Evolutionary conservation across 2,113 vertebrate genomes (phyloP).

Genomic region (Gymnarchus niloticus): DNA sequence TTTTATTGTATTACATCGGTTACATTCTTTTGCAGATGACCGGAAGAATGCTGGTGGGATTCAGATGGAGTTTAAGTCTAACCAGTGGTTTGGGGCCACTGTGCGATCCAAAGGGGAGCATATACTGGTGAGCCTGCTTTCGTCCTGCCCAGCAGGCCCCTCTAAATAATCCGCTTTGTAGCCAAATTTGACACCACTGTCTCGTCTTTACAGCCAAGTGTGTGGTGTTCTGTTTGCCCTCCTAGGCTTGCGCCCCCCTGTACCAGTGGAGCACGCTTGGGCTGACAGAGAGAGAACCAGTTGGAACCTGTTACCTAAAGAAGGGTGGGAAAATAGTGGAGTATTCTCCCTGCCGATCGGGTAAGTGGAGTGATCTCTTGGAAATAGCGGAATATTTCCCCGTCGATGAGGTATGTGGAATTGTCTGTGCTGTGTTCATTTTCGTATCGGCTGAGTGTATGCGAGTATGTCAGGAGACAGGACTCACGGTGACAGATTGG

Average conservation of each 20-base stretch:
- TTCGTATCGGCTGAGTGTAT: not conserved
- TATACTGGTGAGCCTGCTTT: slow-evolving; percentile 74
- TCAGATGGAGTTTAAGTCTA: slow-evolving; percentile 87
- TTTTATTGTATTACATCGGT: not conserved
- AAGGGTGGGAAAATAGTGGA: slow-evolving; percentile 74
- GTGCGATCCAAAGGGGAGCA: slow-evolving; percentile 80
- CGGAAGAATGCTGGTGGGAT: slow-evolving; percentile 56
- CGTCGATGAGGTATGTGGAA: not conserved
- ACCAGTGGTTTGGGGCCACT: slow-evolving; percentile 93
- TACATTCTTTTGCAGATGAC: slow-evolving; percentile 60
- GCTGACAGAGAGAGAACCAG: slow-evolving; percentile 82
- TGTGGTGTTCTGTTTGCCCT: not conserved
- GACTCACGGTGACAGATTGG: not conserved
- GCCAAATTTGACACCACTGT: not conserved
- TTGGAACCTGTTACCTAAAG: slow-evolving; percentile 89
- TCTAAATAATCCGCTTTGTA: not conserved
- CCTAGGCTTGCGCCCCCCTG: slow-evolving; percentile 87
- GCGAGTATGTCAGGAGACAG: not conserved
- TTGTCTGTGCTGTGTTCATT: not conserved
- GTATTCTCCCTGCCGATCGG: slow-evolving; percentile 90
- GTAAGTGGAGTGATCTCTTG: slow-evolving; percentile 38
- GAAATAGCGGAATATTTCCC: not conserved
- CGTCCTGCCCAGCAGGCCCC: too few relatives aligned
- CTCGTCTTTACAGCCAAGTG: not conserved
- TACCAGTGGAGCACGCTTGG: slow-evolving; percentile 94